phyloP scores from a whole-genome alignment of 2,797 vertebrate genomes.

The Girardinus metallicus region DNA sequence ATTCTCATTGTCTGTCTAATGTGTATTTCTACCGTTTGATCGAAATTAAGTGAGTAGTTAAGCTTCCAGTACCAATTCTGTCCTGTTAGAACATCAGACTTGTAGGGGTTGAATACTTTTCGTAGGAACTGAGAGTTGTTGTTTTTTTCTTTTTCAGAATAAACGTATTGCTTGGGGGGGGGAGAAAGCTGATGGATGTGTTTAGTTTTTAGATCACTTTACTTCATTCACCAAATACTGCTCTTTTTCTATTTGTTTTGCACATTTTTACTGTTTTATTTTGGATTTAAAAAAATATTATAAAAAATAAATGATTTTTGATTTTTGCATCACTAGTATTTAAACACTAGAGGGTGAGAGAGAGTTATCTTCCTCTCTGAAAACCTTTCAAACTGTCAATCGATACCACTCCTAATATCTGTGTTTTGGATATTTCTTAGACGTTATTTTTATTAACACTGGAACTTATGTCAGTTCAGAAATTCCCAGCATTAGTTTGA shows the following conservation, averaged over 20 bases:
- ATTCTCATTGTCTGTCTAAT: too few species aligned
- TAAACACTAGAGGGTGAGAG: slow-evolving; percentile 55
- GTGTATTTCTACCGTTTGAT: too few species aligned
- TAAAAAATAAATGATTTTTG: neutral
- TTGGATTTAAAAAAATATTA: neutral
- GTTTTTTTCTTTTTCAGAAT: neutral
- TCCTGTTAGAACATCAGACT: too few species aligned
- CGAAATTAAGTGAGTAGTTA: too few species aligned
- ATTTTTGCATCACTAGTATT: neutral
- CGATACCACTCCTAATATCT: neutral
- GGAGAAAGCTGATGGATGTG: neutral
- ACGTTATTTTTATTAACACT: neutral
- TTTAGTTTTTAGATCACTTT: neutral
- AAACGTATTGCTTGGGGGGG: neutral
- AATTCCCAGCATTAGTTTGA: neutral
- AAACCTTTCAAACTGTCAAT: neutral
- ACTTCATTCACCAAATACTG: neutral
- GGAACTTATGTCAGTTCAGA: neutral
- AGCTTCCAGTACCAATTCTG: too few species aligned
- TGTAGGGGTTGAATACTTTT: too few species aligned
- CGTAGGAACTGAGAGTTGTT: neutral
- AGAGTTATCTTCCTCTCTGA: slow-evolving; percentile 21
- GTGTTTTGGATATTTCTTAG: neutral
- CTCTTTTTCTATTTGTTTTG: neutral
- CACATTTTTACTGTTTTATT: neutral